phyloP scores from a whole-genome alignment of 1,140 invertebrate genomes.

The Camponotus floridanus region DNA sequence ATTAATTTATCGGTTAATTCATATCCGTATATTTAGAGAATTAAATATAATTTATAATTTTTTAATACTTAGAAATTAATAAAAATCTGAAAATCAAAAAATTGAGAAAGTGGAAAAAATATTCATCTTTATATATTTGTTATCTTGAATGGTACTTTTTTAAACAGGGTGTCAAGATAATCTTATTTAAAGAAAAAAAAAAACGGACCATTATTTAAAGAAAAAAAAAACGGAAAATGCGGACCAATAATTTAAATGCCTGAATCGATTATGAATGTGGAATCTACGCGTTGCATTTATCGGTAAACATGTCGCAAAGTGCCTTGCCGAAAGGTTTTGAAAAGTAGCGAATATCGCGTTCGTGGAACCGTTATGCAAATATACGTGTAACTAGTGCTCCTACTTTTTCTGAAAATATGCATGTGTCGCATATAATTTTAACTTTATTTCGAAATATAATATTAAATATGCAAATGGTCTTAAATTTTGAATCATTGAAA shows the following conservation, averaged over 20 bases:
- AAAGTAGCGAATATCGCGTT: conserved; percentile 7
- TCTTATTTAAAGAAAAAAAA: too few relatives aligned
- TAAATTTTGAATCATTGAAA: conserved; percentile 12
- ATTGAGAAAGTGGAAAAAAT: too few relatives aligned
- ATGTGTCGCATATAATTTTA: background rate
- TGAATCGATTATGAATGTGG: background rate
- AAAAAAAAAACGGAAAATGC: too few relatives aligned
- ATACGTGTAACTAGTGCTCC: background rate
- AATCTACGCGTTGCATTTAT: conserved; percentile 14
- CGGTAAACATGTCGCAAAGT: background rate
- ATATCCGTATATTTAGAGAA: too few relatives aligned
- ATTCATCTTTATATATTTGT: too few relatives aligned
- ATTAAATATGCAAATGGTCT: conserved; percentile 1
- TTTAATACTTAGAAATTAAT: too few relatives aligned
- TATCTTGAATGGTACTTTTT: too few relatives aligned
- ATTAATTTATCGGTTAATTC: too few relatives aligned
- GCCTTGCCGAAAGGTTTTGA: background rate
- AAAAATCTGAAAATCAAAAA: too few relatives aligned
- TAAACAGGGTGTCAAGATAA: too few relatives aligned
- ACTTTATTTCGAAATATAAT: conserved; percentile 10
- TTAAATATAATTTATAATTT: too few relatives aligned
- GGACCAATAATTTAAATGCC: background rate
- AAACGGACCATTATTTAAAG: background rate
- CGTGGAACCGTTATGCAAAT: background rate
- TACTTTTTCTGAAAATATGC: background rate